Percentiles rank a stretch among this genome's conserved stretches.
Conservation (phyloP, 2,113 vertebrate genomes). For the Lamprologus ornatipinnis region DNA sequence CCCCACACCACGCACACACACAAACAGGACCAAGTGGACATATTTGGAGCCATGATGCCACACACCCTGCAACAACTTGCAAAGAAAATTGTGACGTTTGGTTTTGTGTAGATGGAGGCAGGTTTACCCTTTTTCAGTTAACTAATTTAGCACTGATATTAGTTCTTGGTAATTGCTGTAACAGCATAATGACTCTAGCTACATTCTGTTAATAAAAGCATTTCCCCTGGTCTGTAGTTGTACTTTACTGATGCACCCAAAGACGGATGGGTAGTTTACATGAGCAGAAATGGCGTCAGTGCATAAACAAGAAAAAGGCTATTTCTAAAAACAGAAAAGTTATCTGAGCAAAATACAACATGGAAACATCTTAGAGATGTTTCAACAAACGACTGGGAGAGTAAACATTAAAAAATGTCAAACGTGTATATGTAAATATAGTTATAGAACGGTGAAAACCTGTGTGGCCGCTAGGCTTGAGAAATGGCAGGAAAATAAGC, state of each 20-base stretch:
- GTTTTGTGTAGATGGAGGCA: background rate
- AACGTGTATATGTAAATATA: background rate
- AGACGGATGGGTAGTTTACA: background rate
- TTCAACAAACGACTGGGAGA: background rate
- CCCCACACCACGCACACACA: background rate
- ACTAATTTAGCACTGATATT: background rate
- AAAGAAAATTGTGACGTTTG: background rate
- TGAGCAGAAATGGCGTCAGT: background rate
- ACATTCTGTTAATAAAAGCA: background rate
- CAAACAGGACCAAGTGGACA: background rate
- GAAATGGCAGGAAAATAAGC: background rate
- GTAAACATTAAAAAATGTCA: background rate
- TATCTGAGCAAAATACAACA: background rate
- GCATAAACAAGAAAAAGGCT: background rate
- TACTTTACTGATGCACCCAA: background rate
- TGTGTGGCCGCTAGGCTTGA: background rate
- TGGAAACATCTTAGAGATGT: background rate
- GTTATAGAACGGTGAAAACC: rapidly evolving
- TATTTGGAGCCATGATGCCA: background rate
- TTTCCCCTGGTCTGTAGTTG: background rate
- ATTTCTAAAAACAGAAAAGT: background rate
- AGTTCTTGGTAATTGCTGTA: background rate
- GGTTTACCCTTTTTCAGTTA: background rate
- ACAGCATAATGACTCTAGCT: background rate
- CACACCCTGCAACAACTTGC: background rate